A percentile compares a stretch with the other conserved stretches of the same genome.
Conservation (phyloP, 2,888 invertebrate genomes). For the Hyppa rectilinea region DNA sequence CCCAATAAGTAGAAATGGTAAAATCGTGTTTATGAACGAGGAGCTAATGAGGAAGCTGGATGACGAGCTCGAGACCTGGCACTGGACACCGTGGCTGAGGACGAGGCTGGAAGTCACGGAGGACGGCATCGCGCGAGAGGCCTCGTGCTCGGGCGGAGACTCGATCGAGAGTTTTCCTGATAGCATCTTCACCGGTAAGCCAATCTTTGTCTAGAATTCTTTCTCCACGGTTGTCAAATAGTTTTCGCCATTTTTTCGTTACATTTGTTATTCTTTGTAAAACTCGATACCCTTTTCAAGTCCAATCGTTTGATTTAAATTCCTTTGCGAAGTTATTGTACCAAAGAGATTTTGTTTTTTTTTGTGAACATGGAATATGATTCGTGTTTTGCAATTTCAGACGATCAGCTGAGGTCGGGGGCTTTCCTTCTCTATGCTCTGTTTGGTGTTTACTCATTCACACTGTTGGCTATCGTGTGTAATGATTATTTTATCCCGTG, state of each 20-base stretch:
- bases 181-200: conserved; percentile 82
- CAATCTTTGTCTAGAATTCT: conserved; percentile 1
- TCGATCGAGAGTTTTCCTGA: conserved; percentile 91
- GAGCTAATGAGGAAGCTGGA: conserved; percentile 77
- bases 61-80: conserved; percentile 81
- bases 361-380: conserved; percentile 2
- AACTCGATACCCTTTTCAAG: conserved; percentile 6
- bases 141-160: conserved; percentile 70
- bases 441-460: conserved; percentile 96
- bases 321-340: neutral
- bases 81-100: conserved; percentile 86
- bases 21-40: conserved; percentile 76
- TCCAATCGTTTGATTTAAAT: neutral
- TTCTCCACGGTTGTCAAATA: conserved; percentile 1
- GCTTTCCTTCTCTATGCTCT: conserved; percentile 94
- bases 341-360: conserved; percentile 1
- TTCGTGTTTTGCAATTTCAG: conserved; percentile 86
- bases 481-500: conserved; percentile 98
- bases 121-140: conserved; percentile 74
- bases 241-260: neutral
- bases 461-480: conserved; percentile 96
- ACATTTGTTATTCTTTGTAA: neutral
- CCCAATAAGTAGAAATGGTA: conserved; percentile 76
- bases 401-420: conserved; percentile 93
- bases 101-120: conserved; percentile 77